Evolutionary conservation across 1,140 invertebrate genomes (phyloP).

Genomic region (Armadillidium nasatum): DNA sequence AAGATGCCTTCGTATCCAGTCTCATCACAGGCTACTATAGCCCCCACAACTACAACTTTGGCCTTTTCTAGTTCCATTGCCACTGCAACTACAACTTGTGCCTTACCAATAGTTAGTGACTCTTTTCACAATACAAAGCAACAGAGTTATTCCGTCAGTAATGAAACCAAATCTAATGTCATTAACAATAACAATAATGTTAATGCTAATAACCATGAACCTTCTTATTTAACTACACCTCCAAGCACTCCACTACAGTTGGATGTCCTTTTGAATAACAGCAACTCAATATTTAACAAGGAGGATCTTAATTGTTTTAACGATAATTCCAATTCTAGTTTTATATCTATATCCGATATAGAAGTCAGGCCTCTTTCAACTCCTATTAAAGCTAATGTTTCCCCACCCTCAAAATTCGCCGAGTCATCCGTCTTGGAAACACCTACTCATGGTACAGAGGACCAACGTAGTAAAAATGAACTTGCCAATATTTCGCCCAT

Average conservation of each 20-base stretch:
- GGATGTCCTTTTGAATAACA: not conserved
- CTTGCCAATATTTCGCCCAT: not conserved
- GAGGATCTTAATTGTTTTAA: not conserved
- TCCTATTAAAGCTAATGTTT: not conserved
- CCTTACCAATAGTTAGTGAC: not conserved
- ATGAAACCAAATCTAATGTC: not conserved
- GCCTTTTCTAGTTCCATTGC: not conserved
- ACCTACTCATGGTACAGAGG: not conserved
- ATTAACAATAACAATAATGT: no score
- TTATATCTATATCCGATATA: not conserved
- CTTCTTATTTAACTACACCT: not conserved
- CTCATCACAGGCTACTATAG: not conserved
- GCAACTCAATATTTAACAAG: not conserved
- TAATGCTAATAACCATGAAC: not conserved
- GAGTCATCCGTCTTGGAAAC: not conserved
- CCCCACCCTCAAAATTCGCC: not conserved
- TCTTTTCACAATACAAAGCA: not conserved
- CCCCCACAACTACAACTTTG: not conserved
- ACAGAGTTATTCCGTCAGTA: not conserved
- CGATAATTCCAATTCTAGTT: not conserved
- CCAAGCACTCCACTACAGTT: not conserved
- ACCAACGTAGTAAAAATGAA: not conserved
- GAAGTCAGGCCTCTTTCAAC: not conserved
- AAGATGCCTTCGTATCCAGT: not conserved
- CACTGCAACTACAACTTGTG: not conserved